A percentile compares a stretch with the other conserved stretches of the same genome.
These are phyloP conservation scores for Euwallacea similis DNA, from an alignment of 1,140 invertebrate genomes.

Conservation along the genomic window DNA sequence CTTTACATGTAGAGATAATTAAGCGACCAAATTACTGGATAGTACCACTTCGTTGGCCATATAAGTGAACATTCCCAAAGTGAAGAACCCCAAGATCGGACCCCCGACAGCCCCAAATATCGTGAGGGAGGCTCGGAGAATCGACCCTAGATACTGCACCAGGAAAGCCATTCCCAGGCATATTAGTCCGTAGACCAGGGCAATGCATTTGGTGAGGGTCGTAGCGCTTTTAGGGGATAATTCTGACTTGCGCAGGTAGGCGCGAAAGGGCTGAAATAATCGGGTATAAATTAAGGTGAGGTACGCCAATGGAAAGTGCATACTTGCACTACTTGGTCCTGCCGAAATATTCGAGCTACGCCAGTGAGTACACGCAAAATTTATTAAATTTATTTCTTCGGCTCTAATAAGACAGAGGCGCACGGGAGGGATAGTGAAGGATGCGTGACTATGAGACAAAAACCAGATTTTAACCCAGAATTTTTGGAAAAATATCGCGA, in stretches of 20 bases:
- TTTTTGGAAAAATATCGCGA: not conserved
- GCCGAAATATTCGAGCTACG: too few species aligned
- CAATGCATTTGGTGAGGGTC: constrained; percentile 62
- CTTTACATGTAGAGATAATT: not conserved
- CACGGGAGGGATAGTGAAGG: too few species aligned
- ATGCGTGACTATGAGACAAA: too few species aligned
- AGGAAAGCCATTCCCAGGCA: constrained; percentile 75
- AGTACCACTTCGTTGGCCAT: constrained; percentile 60
- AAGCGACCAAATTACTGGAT: constrained; percentile 7
- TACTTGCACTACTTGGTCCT: too few species aligned
- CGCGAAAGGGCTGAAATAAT: constrained; percentile 51
- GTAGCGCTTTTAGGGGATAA: constrained; percentile 48
- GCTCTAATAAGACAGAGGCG: too few species aligned
- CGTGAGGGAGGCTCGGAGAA: constrained; percentile 73
- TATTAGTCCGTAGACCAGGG: constrained; percentile 67
- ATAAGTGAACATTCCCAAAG: constrained; percentile 73
- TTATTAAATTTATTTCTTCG: too few species aligned
- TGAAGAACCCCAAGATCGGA: constrained; percentile 75
- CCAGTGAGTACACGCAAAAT: too few species aligned
- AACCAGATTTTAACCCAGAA: not conserved
- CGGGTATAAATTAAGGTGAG: too few species aligned
- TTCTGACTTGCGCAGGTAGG: constrained; percentile 41
- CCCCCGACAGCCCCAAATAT: constrained; percentile 82
- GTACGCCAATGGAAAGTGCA: too few species aligned
- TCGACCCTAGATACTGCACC: constrained; percentile 70